These are phyloP conservation scores for Zaprionus capensis DNA, from an alignment of 1,140 invertebrate species.

Conservation along the genomic window DNA sequence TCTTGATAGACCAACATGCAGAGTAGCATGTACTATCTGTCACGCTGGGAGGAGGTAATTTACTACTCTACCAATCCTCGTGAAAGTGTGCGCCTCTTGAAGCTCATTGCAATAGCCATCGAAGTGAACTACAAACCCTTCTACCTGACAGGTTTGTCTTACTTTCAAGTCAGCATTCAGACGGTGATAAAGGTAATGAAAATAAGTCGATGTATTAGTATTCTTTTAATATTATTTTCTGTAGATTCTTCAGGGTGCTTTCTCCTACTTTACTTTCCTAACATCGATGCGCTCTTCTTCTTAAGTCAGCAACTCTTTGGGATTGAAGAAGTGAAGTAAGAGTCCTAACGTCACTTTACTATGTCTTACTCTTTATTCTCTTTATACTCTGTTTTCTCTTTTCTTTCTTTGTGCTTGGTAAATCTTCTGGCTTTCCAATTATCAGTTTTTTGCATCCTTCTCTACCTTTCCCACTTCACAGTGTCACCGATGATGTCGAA, in stretches of 20 bases:
- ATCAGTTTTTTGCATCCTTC: not conserved
- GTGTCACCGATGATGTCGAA: not conserved
- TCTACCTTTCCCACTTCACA: not conserved
- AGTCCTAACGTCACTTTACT: not conserved
- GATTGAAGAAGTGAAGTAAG: not conserved
- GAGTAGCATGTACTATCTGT: constrained; percentile 63
- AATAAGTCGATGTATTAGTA: not conserved
- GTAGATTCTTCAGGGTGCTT: constrained; percentile 20
- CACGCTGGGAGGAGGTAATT: constrained; percentile 65
- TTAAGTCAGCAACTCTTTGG: not conserved
- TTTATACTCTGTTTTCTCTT: not conserved
- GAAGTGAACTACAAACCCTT: constrained; percentile 69
- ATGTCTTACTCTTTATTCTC: too few species aligned
- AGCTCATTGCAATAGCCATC: constrained; percentile 64
- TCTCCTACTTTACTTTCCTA: constrained; percentile 19
- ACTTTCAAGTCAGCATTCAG: constrained; percentile 68
- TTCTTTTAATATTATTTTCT: not conserved
- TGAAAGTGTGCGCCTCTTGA: constrained; percentile 67
- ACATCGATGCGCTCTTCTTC: constrained; percentile 10
- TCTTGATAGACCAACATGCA: constrained; percentile 58
- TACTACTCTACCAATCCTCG: constrained; percentile 53
- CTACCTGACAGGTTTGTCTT: constrained; percentile 67
- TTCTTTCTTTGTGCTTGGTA: not conserved
- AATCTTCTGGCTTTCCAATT: too few species aligned
- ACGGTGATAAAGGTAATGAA: constrained; percentile 58